phyloP scores from a whole-genome alignment of 2,113 vertebrate species.

The Syngnathoides biaculeatus region DNA sequence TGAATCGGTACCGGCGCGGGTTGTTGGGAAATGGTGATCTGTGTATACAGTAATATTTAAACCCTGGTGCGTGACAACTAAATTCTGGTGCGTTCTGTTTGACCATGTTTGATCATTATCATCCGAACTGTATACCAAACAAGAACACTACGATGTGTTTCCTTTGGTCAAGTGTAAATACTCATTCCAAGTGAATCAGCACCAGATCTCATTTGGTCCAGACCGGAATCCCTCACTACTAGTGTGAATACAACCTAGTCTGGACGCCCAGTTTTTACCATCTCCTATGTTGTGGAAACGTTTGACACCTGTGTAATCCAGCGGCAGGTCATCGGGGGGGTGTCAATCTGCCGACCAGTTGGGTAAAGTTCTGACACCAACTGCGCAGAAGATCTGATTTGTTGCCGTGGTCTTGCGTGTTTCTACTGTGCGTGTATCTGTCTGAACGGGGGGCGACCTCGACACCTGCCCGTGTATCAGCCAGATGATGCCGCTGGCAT shows the following conservation, averaged over 20 bases:
- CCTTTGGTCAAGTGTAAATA: too few species aligned
- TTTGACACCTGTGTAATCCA: conserved; percentile 76
- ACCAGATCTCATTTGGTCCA: too few species aligned
- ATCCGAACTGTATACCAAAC: too few species aligned
- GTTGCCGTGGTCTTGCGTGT: conserved; percentile 32
- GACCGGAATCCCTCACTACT: too few species aligned
- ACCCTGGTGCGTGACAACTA: too few species aligned
- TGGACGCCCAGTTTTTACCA: conserved; percentile 26
- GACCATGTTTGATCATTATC: too few species aligned
- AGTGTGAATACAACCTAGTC: too few species aligned
- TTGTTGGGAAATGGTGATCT: not conserved
- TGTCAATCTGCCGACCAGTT: conserved; percentile 63
- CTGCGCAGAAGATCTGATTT: conserved; percentile 77
- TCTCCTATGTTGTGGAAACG: conserved; percentile 58
- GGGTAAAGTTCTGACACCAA: conserved; percentile 68
- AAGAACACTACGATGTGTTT: too few species aligned
- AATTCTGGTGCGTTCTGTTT: too few species aligned
- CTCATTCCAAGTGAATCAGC: too few species aligned
- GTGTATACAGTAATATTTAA: too few species aligned
- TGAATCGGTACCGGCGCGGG: not conserved
- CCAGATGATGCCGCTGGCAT: conserved; percentile 67
- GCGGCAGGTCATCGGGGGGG: conserved; percentile 64
- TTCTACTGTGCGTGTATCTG: not conserved
- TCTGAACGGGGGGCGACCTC: conserved; percentile 42
- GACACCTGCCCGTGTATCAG: conserved; percentile 64